A percentile compares a stretch with the other conserved stretches of the same genome.
These are phyloP conservation scores for Apostichopus japonicus DNA, from an alignment of 35 echinoderm and acorn worm genomes.

Conservation along the genomic window DNA sequence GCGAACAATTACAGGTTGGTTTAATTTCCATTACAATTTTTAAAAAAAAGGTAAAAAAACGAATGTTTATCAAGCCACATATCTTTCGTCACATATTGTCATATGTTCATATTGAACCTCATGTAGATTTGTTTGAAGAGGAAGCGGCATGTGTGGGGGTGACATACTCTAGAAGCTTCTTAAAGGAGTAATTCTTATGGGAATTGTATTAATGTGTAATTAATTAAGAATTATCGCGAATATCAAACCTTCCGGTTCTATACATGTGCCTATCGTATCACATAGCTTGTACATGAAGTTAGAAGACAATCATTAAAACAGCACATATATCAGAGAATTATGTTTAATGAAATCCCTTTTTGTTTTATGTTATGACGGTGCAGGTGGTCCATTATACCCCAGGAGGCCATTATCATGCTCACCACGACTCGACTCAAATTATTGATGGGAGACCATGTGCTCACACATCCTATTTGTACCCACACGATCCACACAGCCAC, in stretches of 20 bases:
- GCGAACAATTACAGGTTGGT: conserved; percentile 60
- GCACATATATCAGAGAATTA: too few species aligned
- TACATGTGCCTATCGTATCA: too few species aligned
- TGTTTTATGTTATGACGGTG: not conserved
- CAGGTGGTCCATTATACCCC: conserved; percentile 47
- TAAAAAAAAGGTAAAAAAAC: too few species aligned
- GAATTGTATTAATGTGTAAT: too few species aligned
- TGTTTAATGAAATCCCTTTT: not conserved
- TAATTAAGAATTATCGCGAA: too few species aligned
- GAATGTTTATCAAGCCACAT: too few species aligned
- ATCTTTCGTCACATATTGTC: too few species aligned
- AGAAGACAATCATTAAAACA: too few species aligned
- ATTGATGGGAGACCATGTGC: conserved; percentile 1
- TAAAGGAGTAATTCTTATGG: too few species aligned
- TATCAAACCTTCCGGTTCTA: too few species aligned
- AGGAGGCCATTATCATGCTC: conserved; percentile 59
- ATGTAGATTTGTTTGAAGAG: not conserved
- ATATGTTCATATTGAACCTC: too few species aligned
- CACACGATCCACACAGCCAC: not conserved
- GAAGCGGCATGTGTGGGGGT: not conserved
- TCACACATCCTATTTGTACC: conserved; percentile 13
- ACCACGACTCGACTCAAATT: conserved; percentile 18
- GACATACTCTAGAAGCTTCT: not conserved
- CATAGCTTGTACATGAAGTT: too few species aligned
- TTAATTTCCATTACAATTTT: not conserved